Base-by-base conservation (phyloP, 2,888 invertebrate genomes). In the Hypolimnas misippus region DNA sequence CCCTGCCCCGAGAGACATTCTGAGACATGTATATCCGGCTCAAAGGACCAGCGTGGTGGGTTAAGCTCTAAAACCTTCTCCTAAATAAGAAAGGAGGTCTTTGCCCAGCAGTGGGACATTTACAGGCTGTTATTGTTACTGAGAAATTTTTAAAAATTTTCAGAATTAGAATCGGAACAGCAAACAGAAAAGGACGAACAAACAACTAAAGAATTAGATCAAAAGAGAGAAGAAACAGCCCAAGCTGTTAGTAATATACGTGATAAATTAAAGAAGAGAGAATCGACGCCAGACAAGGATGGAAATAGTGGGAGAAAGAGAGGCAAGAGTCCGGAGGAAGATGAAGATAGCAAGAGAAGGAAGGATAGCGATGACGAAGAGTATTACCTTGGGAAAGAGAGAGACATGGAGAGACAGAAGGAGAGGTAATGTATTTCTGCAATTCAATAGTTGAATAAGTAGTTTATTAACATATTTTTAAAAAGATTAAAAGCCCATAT, bases 361-460 rank as follows among this genome's bases (percentile, higher is more conserved):
- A 82, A 66, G 72, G 81, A 75, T 42, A 86, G 84, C 74, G 68
- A 87, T 8, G 93, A 93, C 57, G 94, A 93, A 61, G 92, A 94
- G 65, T 93, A 95, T 83, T 95, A 95, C 72, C 84, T 94, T 25
- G 95, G 95, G 42, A 94, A 95, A 71, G 94, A 95, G 62, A 92
- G 91, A 73, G 90, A 93, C 69, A 89, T 93, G 17, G 93, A 93
- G 70, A 91, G 93, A 56, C 88, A 92, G 78, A 93, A 93, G 81
- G 92, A 95, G 83, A 93, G 90, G 94, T 94, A 49, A 79, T 76
- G 82, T 73, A 31, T 55, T 60, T 50, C n/a, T 31, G 8, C 8
- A 17, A 16, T 14, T 35, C 35, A 35, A 2, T 35, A n/a, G 38
- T 1, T n/a, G 4, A 1, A 38, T 3, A n/a, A 35, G 10, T n/a